phyloP scores from a whole-genome alignment of 2,888 invertebrate species.

The Ceriagrion tenellum region DNA sequence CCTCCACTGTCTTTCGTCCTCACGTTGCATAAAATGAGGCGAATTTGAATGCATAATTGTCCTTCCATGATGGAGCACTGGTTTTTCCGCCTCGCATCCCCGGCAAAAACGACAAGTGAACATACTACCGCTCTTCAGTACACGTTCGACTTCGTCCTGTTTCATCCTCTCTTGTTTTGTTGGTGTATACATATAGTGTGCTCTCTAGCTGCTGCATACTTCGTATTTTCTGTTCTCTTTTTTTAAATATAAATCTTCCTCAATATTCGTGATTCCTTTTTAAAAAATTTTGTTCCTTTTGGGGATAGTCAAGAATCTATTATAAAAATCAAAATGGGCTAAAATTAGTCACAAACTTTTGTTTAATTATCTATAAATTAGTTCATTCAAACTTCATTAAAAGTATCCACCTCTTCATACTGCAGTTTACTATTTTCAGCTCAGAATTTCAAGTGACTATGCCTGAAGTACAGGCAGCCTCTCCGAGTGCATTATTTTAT shows the following conservation, averaged over 20 bases:
- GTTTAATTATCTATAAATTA: too few species aligned
- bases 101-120: background rate
- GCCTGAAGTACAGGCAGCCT: too few species aligned
- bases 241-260: background rate
- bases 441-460: too few species aligned
- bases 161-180: background rate
- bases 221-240: background rate
- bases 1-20: background rate
- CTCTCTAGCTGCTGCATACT: background rate
- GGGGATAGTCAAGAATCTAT: too few species aligned
- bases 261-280: background rate
- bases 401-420: too few species aligned
- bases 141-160: background rate
- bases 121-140: background rate
- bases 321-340: too few species aligned
- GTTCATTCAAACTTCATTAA: too few species aligned
- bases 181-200: background rate
- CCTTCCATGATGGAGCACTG: background rate
- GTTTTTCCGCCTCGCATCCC: conserved; percentile 5
- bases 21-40: conserved; percentile 45
- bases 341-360: too few species aligned
- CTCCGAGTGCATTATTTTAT: too few species aligned
- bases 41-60: conserved; percentile 26
- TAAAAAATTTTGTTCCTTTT: too few species aligned
- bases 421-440: too few species aligned